phyloP scores from a whole-genome alignment of 2,113 vertebrate genomes.

The Siniperca knerii region DNA sequence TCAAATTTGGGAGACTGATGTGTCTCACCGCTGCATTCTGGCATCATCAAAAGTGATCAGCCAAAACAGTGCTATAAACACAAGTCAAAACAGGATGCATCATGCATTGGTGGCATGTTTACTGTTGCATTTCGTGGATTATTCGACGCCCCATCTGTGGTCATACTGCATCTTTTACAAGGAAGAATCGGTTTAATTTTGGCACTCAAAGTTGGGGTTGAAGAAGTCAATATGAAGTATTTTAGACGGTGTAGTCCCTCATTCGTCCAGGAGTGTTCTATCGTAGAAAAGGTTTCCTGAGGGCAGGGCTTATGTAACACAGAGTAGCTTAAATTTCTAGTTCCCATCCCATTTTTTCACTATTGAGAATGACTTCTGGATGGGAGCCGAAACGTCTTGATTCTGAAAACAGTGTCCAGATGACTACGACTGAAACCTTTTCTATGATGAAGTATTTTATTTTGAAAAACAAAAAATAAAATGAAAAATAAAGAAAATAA shows the following conservation, averaged over 20 bases:
- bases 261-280: too few species aligned
- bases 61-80: slow-evolving; percentile 15
- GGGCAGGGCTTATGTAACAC: too few species aligned
- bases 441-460: neutral
- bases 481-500: neutral
- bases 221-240: neutral
- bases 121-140: neutral
- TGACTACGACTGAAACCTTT: too few species aligned
- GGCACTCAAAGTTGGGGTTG: neutral
- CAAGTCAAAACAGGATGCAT: slow-evolving; percentile 3
- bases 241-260: neutral
- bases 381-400: too few species aligned
- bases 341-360: too few species aligned
- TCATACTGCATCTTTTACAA: neutral
- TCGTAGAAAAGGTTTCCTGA: too few species aligned
- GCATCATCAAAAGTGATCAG: slow-evolving; percentile 9
- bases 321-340: too few species aligned
- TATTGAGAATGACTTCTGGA: too few species aligned
- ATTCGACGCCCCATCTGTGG: rapidly evolving
- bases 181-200: neutral
- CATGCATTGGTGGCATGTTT: too few species aligned
- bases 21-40: slow-evolving; percentile 18
- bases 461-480: neutral
- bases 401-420: too few species aligned
- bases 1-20: slow-evolving; percentile 43